These are phyloP conservation scores for Coendou prehensilis DNA, from an alignment of 2,797 vertebrate species.

Conservation along the genomic window DNA sequence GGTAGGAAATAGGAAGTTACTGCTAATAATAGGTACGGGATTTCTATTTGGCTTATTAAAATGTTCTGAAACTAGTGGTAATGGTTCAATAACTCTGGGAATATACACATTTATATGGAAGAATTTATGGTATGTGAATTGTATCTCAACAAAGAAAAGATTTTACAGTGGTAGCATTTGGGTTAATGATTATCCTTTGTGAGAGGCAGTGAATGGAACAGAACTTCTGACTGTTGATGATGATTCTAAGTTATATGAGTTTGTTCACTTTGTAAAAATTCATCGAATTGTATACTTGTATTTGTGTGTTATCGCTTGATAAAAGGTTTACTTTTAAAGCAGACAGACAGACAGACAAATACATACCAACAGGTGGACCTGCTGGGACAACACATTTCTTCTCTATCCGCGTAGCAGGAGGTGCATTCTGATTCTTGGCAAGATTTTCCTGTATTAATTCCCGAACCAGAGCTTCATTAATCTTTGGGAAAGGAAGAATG, in stretches of 20 bases:
- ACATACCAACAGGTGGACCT: conserved; percentile 97
- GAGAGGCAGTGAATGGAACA: not conserved
- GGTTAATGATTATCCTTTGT: not conserved
- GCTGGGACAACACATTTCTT: conserved; percentile 98
- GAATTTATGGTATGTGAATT: not conserved
- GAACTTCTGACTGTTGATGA: not conserved
- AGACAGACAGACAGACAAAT: conserved; percentile 94
- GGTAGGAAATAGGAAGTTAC: not conserved
- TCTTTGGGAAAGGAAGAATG: conserved; percentile 94
- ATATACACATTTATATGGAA: not conserved
- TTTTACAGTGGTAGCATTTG: not conserved
- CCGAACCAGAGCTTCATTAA: conserved; percentile 94
- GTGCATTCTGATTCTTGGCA: conserved; percentile 90
- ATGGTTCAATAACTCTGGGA: not conserved
- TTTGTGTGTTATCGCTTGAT: conserved; percentile 36
- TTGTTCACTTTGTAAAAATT: conserved; percentile 55
- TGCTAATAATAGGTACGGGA: not conserved
- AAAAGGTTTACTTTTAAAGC: conserved; percentile 72
- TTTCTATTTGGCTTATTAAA: conserved; percentile 57
- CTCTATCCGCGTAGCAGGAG: conserved; percentile 89
- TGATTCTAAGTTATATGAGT: not conserved
- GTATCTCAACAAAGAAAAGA: conserved; percentile 45
- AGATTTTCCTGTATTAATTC: conserved; percentile 93
- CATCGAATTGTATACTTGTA: not conserved
- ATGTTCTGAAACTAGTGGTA: conserved; percentile 39